phyloP scores from a whole-genome alignment of 1,140 invertebrate species.

The Pseudomyrmex dendroicus region DNA sequence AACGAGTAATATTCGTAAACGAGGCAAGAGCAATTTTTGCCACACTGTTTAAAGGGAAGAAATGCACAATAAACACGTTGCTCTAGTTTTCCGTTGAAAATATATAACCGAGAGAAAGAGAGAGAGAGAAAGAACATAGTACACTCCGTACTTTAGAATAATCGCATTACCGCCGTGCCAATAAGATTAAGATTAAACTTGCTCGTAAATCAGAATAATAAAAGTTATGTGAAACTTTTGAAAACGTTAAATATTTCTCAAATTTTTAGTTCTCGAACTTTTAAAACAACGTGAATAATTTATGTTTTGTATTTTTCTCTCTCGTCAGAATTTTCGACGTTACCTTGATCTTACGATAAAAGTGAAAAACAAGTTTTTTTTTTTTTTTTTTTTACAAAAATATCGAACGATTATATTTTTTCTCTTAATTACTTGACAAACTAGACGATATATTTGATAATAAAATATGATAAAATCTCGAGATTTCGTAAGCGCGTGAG shows the following conservation, averaged over 20 bases:
- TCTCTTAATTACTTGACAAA: no score
- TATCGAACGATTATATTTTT: conserved; percentile 15
- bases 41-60: conserved; percentile 24
- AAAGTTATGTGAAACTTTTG: not conserved
- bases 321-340: no score
- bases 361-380: not conserved
- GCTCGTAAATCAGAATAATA: conserved; percentile 8
- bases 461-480: no score
- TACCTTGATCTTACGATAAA: not conserved
- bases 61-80: not conserved
- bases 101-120: not conserved
- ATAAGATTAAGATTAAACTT: conserved; percentile 22
- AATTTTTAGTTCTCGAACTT: not conserved
- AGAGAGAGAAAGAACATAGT: not conserved
- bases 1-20: conserved; percentile 32
- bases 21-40: conserved; percentile 7
- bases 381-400: not conserved
- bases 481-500: no score
- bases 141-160: not conserved
- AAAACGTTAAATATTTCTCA: not conserved
- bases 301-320: no score
- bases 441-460: no score
- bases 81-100: conserved; percentile 15
- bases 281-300: not conserved
- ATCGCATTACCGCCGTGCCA: not conserved